Evolutionary conservation across 2,888 invertebrate species (phyloP).

Genomic region (Tachina fera): DNA sequence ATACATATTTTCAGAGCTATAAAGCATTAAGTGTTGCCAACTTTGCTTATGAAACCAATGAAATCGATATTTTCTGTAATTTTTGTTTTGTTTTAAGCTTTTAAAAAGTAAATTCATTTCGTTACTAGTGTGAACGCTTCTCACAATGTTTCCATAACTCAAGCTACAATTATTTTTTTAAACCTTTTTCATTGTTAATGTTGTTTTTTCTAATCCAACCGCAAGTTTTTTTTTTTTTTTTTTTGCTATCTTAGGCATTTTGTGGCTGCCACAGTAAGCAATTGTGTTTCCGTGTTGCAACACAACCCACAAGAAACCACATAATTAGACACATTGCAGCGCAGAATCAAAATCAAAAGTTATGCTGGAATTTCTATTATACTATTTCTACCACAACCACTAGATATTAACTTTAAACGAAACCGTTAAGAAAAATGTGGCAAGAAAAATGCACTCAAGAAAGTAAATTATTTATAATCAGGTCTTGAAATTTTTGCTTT

Average conservation of each 20-base stretch:
- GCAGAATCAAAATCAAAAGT: constrained; percentile 55
- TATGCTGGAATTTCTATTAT: constrained; percentile 54
- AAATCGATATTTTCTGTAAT: too few species aligned
- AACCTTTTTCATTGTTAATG: neutral
- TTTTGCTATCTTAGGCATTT: constrained; percentile 25
- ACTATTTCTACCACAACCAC: constrained; percentile 36
- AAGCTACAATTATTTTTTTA: neutral
- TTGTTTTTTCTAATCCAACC: constrained; percentile 6
- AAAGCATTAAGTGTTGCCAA: too few species aligned
- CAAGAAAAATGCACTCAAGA: constrained; percentile 30
- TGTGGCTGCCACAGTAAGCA: constrained; percentile 42
- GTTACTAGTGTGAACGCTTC: neutral
- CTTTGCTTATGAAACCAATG: too few species aligned
- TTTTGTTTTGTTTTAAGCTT: neutral
- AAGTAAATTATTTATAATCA: constrained; percentile 37
- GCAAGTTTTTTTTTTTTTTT: constrained; percentile 21
- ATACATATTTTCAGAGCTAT: neutral
- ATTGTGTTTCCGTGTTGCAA: constrained; percentile 56
- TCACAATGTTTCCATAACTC: neutral
- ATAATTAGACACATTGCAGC: constrained; percentile 57
- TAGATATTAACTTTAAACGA: constrained; percentile 44
- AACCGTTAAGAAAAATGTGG: constrained; percentile 52
- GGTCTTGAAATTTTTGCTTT: constrained; percentile 13
- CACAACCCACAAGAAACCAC: constrained; percentile 47
- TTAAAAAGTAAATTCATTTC: neutral